Evolutionary conservation across 2,888 invertebrate species (phyloP).

Genomic region (Drosophila macrospina): DNA sequence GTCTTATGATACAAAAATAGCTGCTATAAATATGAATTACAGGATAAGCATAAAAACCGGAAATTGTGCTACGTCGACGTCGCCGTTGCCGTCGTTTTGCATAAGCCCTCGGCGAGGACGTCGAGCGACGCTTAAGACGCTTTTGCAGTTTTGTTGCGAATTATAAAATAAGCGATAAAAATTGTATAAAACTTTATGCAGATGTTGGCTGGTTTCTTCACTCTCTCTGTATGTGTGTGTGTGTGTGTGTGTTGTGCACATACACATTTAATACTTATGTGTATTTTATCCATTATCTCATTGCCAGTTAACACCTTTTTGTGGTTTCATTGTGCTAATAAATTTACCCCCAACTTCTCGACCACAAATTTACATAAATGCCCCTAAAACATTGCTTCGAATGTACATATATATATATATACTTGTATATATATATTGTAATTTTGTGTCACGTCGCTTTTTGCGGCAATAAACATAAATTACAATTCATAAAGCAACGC

Average conservation of each 20-base stretch:
- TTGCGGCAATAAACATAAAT: constrained; percentile 48
- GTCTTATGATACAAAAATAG: constrained; percentile 67
- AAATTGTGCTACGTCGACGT: constrained; percentile 81
- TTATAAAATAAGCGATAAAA: constrained; percentile 82
- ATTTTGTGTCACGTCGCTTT: constrained; percentile 32
- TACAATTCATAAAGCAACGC: constrained; percentile 31
- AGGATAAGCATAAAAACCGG: constrained; percentile 84
- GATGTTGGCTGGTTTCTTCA: constrained; percentile 41
- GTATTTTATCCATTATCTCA: constrained; percentile 73
- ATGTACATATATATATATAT: constrained; percentile 52
- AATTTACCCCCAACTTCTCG: constrained; percentile 43
- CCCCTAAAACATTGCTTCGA: constrained; percentile 38
- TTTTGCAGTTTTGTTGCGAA: constrained; percentile 76
- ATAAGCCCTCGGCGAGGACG: constrained; percentile 61
- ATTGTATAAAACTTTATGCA: constrained; percentile 79
- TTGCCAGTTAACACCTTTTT: constrained; percentile 76
- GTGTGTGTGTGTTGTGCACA: constrained; percentile 29
- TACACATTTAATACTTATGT: constrained; percentile 52
- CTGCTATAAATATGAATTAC: constrained; percentile 84
- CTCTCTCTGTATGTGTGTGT: constrained; percentile 12
- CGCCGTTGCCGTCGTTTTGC: constrained; percentile 58
- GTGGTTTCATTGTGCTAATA: constrained; percentile 62
- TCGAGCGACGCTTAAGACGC: constrained; percentile 63
- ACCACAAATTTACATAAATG: constrained; percentile 68
- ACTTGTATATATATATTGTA: constrained; percentile 54